Evolutionary conservation across 2,113 vertebrate genomes (phyloP).

Genomic region (Regulus satrapa): DNA sequence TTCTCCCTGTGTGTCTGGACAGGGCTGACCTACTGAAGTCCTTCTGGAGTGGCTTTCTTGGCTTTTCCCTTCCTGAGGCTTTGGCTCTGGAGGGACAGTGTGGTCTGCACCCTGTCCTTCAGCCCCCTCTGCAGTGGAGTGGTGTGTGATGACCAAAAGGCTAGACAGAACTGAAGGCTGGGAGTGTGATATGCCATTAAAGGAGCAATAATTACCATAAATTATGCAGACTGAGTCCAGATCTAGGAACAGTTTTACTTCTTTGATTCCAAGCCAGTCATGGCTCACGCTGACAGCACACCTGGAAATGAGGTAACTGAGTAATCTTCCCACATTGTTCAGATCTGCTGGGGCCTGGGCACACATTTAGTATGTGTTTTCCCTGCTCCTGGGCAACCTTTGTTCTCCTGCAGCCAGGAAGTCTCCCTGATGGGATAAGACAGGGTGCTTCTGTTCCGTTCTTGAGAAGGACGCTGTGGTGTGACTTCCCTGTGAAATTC

Average conservation of each 20-base stretch:
- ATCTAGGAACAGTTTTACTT: neutral
- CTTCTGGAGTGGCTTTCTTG: neutral
- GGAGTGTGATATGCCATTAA: neutral
- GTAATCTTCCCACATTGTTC: constrained; percentile 32
- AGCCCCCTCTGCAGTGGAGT: neutral
- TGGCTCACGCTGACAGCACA: constrained; percentile 30
- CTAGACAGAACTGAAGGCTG: neutral
- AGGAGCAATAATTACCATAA: constrained; percentile 4
- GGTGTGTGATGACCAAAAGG: neutral
- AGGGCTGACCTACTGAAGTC: neutral
- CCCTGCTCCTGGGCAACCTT: constrained; percentile 26
- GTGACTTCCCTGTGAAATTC: neutral
- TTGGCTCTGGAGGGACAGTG: neutral
- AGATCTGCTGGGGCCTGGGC: neutral
- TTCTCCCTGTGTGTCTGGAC: neutral
- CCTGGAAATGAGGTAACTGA: constrained; percentile 59
- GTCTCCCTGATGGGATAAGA: neutral
- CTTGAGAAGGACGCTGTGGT: neutral
- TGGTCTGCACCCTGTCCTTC: neutral
- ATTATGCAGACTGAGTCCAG: neutral
- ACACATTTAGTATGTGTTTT: neutral
- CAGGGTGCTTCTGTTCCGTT: neutral
- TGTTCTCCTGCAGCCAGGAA: constrained; percentile 25
- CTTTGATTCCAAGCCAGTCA: constrained; percentile 43
- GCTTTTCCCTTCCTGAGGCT: neutral